Conservation (phyloP, 2,888 invertebrate species). For the Dione vanillae region DNA sequence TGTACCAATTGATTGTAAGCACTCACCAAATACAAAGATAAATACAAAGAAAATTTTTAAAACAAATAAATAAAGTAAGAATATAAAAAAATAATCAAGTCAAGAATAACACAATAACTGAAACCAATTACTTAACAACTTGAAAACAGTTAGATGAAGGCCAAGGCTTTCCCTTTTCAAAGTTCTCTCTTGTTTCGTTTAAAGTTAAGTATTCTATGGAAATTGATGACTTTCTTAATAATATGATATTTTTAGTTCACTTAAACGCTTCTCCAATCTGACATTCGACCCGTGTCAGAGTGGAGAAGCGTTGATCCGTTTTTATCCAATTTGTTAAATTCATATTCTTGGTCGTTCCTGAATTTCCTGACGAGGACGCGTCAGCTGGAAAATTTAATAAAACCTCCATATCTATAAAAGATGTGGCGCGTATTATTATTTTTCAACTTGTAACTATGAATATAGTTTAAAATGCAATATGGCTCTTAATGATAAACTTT, state of each 20-base stretch:
- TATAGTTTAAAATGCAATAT: not conserved
- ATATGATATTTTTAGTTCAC: slow-evolving; percentile 13
- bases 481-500: not conserved
- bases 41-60: no score
- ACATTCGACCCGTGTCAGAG: slow-evolving; percentile 5
- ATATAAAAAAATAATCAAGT: no score
- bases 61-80: no score
- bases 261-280: no score
- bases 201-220: slow-evolving; percentile 1
- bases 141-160: slow-evolving; percentile 12
- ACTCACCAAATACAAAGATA: no score
- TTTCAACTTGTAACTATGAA: not conserved
- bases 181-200: slow-evolving; percentile 6
- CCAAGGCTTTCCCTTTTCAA: not conserved
- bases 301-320: slow-evolving; percentile 21
- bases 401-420: slow-evolving; percentile 15
- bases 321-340: slow-evolving; percentile 23
- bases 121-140: not conserved
- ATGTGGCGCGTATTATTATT: not conserved
- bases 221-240: slow-evolving; percentile 11
- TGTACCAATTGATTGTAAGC: no score
- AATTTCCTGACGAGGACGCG: slow-evolving; percentile 18
- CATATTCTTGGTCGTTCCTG: slow-evolving; percentile 23
- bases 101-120: not conserved
- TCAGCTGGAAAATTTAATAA: slow-evolving; percentile 40